These are phyloP conservation scores for Aethina tumida DNA, from an alignment of 1,140 invertebrate species.

Conservation along the genomic window DNA sequence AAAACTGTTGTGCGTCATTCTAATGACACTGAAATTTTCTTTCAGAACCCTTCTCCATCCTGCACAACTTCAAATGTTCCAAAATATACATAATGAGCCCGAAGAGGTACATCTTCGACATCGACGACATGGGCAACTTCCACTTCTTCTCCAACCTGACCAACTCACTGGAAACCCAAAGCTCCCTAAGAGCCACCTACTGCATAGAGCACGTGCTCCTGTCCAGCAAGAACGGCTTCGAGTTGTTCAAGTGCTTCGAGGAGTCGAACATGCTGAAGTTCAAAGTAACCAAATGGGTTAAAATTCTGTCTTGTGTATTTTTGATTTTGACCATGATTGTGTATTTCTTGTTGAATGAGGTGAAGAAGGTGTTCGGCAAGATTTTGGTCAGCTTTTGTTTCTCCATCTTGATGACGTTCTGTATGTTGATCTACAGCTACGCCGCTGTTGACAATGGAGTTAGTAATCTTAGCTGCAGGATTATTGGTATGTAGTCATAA, in stretches of 20 bases:
- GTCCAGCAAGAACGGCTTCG: constrained; percentile 8
- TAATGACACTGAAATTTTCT: constrained; percentile 1
- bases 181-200: constrained; percentile 12
- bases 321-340: constrained; percentile 31
- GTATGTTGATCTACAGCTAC: constrained; percentile 22
- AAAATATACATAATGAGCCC: constrained; percentile 6
- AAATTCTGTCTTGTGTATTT: constrained; percentile 32
- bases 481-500: constrained; percentile 17
- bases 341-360: constrained; percentile 29
- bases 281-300: constrained; percentile 18
- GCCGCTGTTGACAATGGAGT: constrained; percentile 6
- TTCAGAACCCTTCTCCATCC: constrained; percentile 14
- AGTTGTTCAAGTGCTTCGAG: constrained; percentile 13
- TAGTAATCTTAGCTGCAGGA: constrained; percentile 10
- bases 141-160: constrained; percentile 6
- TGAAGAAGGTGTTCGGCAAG: constrained; percentile 32
- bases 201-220: constrained; percentile 21
- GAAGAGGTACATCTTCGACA: constrained; percentile 7
- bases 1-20: no score
- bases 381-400: constrained; percentile 34
- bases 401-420: constrained; percentile 24
- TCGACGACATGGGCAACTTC: constrained; percentile 13
- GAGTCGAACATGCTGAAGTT: constrained; percentile 13
- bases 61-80: constrained; percentile 12
- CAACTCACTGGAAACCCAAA: constrained; percentile 2